Evolutionary conservation across 2,888 invertebrate species (phyloP).

Genomic region (Drosophila robusta): DNA sequence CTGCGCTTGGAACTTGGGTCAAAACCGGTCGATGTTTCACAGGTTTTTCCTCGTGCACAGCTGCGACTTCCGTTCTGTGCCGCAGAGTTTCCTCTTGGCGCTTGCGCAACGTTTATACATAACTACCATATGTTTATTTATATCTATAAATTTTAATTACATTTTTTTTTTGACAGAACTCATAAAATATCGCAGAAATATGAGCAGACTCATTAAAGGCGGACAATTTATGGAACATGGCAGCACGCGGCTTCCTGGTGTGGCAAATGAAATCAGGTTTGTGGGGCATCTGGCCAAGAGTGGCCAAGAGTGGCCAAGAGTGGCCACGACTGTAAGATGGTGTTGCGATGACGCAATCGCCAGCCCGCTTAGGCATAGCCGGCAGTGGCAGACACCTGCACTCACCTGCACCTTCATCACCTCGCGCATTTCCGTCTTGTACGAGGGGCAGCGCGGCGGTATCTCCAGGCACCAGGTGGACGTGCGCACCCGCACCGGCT

Average conservation of each 20-base stretch:
- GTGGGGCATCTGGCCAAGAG: slow-evolving; percentile 65
- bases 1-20: slow-evolving; percentile 26
- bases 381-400: slow-evolving; percentile 44
- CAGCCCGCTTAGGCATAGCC: slow-evolving; percentile 65
- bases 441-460: slow-evolving; percentile 92
- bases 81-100: slow-evolving; percentile 15
- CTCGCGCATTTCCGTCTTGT: slow-evolving; percentile 89
- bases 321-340: slow-evolving; percentile 52
- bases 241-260: slow-evolving; percentile 61
- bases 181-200: slow-evolving; percentile 45
- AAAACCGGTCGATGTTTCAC: slow-evolving; percentile 53
- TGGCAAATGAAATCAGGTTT: slow-evolving; percentile 67
- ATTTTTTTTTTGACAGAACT: slow-evolving; percentile 52
- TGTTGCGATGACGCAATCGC: slow-evolving; percentile 62
- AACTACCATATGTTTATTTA: not conserved
- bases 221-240: slow-evolving; percentile 54
- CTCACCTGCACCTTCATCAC: slow-evolving; percentile 90
- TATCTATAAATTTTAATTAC: not conserved
- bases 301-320: slow-evolving; percentile 49
- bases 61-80: slow-evolving; percentile 66
- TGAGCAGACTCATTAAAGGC: slow-evolving; percentile 49
- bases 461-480: slow-evolving; percentile 92
- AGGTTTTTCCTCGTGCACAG: slow-evolving; percentile 24
- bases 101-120: slow-evolving; percentile 55
- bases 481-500: slow-evolving; percentile 89